Conservation (phyloP, 2,797 vertebrate genomes). For the Acanthornis magna region DNA sequence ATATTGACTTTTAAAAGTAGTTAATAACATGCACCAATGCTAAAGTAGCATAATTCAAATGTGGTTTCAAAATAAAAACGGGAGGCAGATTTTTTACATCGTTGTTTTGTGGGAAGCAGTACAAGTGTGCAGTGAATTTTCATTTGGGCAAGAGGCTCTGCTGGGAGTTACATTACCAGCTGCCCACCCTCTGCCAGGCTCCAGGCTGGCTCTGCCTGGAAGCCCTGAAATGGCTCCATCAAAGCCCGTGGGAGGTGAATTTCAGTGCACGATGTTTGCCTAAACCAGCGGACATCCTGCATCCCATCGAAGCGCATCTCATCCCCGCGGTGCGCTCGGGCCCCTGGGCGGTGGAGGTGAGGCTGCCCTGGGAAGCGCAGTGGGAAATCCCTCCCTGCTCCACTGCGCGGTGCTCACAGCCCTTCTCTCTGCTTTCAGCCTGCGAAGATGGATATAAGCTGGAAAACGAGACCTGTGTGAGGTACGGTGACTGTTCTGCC, state of each 20-base stretch:
- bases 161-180: neutral
- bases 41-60: neutral
- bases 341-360: neutral
- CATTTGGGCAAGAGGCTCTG: neutral
- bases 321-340: rapidly evolving
- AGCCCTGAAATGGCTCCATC: neutral
- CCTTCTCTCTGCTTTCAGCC: slow-evolving; percentile 74
- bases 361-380: neutral
- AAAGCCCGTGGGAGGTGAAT: neutral
- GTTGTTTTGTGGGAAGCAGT: neutral
- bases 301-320: rapidly evolving
- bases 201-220: neutral
- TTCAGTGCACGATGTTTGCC: neutral
- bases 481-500: slow-evolving; percentile 76
- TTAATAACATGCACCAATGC: rapidly evolving
- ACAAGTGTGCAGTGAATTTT: neutral
- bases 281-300: neutral
- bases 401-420: neutral
- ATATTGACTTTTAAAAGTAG: neutral
- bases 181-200: neutral
- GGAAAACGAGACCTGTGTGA: slow-evolving; percentile 89
- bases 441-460: slow-evolving; percentile 91
- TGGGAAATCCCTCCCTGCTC: neutral
- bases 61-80: neutral
- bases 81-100: neutral